Base-by-base conservation (phyloP, 64 coral and sea anemone species). In the Astreopora myriophthalma region DNA sequence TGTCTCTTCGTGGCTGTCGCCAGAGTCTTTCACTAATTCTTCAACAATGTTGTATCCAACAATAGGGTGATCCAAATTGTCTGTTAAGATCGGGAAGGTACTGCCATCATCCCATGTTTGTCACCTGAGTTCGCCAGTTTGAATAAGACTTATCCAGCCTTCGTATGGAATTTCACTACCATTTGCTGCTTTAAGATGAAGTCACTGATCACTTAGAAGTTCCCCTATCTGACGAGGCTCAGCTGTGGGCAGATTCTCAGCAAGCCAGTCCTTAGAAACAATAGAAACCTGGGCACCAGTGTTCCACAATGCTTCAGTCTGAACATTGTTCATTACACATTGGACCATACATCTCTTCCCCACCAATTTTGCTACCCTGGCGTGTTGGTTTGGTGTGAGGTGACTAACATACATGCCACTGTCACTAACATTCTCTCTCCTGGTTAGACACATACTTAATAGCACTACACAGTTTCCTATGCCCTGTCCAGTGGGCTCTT, bases 301-400 rank as follows among this genome's bases (percentile, higher is more conserved):
- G 33, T 81, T 75, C 75, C 88, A 80, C 58, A 90, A 42, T 42
- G 88, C 75, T 17, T 72, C 31, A 48, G n/a, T 72, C 12, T 71
- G 3, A 5, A 67, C 32, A 86, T 68, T 68, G 64, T 85, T 85
- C 40, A 86, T 10, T 0, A 86, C 62, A 51, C 84, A 70, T 1
- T 42, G 34, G 27, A 49, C 25, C 65, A 71, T 86, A 40, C 66
- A 86, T 86, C 65, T 86, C 65, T 86, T 70, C 34, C 84, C 84
- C 14, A 62, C 79, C 19, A 82, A 57, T 57, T 82, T 82, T 27
- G 32, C 79, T 30, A 82, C 51, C 31, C 25, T 82, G 42, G 79
- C 55, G 52, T 64, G 79, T 82, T 82, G 79, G 12, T 58, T 33
- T 14, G 79, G 79, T 58, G 79, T 82, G 6, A 82, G 52, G 30